phyloP scores from a whole-genome alignment of 2,888 invertebrate genomes.

The Phengaris alcon region DNA sequence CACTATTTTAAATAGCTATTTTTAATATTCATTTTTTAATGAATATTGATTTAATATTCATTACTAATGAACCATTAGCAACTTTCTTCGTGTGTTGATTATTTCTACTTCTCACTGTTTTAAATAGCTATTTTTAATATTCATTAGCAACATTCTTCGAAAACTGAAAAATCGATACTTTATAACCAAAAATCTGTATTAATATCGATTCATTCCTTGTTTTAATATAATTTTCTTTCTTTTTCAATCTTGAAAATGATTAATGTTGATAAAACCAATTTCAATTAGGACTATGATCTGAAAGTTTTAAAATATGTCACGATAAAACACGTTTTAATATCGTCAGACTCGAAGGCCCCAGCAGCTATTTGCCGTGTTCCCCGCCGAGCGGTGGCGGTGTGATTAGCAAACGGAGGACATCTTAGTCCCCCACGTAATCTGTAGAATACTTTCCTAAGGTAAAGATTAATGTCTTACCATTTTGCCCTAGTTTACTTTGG shows the following conservation, averaged over 20 bases:
- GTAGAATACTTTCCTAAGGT: slow-evolving; percentile 64
- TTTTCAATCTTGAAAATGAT: too few relatives aligned
- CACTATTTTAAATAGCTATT: background rate
- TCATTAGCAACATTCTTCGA: background rate
- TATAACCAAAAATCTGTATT: too few relatives aligned
- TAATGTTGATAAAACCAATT: too few relatives aligned
- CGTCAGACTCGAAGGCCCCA: slow-evolving; percentile 30
- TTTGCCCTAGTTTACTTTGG: slow-evolving; percentile 61
- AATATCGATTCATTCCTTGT: too few relatives aligned
- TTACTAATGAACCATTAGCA: background rate
- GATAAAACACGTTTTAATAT: slow-evolving; percentile 25
- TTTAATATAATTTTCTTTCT: too few relatives aligned
- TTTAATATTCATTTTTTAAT: background rate
- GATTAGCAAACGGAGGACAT: slow-evolving; percentile 56
- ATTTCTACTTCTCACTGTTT: background rate
- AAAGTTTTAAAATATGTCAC: background rate
- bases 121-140: background rate
- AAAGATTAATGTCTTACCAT: slow-evolving; percentile 68
- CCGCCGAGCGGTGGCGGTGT: slow-evolving; percentile 45
- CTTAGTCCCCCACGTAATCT: slow-evolving; percentile 59
- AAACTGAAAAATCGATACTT: too few relatives aligned
- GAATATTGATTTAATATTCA: too few relatives aligned
- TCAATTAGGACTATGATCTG: too few relatives aligned
- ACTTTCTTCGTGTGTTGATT: background rate
- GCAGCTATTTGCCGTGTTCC: slow-evolving; percentile 43